Base-by-base conservation (phyloP, 2,113 vertebrate species). In the Neomonachus schauinslandi region DNA sequence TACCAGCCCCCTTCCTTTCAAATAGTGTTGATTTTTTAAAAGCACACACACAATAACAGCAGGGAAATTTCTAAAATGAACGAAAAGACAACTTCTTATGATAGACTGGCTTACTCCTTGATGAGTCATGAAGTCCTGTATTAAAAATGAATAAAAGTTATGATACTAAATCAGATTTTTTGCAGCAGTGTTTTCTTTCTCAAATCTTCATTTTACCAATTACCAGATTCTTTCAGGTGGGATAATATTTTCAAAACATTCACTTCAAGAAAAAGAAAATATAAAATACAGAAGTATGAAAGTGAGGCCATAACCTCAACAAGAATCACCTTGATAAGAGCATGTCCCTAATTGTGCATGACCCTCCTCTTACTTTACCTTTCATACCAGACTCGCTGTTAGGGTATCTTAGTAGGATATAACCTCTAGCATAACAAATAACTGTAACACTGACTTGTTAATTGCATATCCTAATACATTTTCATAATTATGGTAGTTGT, bases 141-240 rank as follows among this genome's bases (percentile, higher is more conserved):
- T 4, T 74, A 97, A 98, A 97, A 92, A 97, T 65, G 85, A 97
- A 90, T 86, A 95, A 24, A 94, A 94, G n/a, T 46, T 79, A 91
- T 65, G 51, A 55, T 95, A 95, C 36, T 97, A 94, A 95, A 91
- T 96, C 53, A 53, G 42, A 84, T 97, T 89, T 65, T 95, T 95
- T 95, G 4, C 57, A 96, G 79, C 49, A 94, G 13, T 94, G 67
- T 89, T 97, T 96, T 80, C 49, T 79, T 97, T 96, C 95, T 93
- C 19, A 97, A 51, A 65, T 71, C 33, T 96, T 92, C 36, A 65
- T 84, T 21, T 89, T 83, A 85, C 69, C 91, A 92, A 42, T 97
- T 88, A 94, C 55, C 26, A 93, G 49, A 93, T 95, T 65, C 16
- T 39, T 97, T 77, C 2, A 83, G 63, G 53, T 97, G 65, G 36